Conservation (phyloP, 2,888 invertebrate species). For the Scaptodrosophila latifasciaeformis region DNA sequence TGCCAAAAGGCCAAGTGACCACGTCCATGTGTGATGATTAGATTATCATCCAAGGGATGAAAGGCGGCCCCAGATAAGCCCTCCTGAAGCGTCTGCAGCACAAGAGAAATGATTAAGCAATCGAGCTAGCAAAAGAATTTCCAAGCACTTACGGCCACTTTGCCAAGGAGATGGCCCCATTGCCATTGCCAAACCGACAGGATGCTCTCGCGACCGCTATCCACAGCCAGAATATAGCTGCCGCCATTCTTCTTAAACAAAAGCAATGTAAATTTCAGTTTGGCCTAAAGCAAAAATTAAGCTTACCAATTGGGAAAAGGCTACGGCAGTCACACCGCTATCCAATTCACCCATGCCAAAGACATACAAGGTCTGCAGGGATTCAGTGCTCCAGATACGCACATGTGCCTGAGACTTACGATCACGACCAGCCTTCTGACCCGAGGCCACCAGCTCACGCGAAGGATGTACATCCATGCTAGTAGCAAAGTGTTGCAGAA, state of each 20-base stretch:
- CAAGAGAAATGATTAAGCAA: not conserved
- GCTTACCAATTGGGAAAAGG: slow-evolving; percentile 89
- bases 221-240: slow-evolving; percentile 91
- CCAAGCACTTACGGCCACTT: slow-evolving; percentile 87
- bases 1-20: slow-evolving; percentile 96
- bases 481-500: slow-evolving; percentile 64
- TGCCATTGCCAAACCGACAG: slow-evolving; percentile 97
- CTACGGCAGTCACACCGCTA: slow-evolving; percentile 89
- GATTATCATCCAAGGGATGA: slow-evolving; percentile 92
- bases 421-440: slow-evolving; percentile 89
- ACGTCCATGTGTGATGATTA: slow-evolving; percentile 92
- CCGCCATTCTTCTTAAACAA: slow-evolving; percentile 84
- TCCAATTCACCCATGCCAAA: slow-evolving; percentile 94
- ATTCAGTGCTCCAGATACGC: slow-evolving; percentile 93
- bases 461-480: slow-evolving; percentile 94
- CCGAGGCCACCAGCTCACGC: slow-evolving; percentile 90
- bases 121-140: not conserved
- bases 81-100: slow-evolving; percentile 87
- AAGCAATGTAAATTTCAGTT: not conserved
- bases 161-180: slow-evolving; percentile 93
- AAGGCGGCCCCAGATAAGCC: slow-evolving; percentile 91
- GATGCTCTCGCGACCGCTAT: slow-evolving; percentile 91
- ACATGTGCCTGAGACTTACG: slow-evolving; percentile 92
- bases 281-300: not conserved
- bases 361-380: slow-evolving; percentile 89